Evolutionary conservation across 2,113 vertebrate species (phyloP).

Genomic region (Numenius arquata): DNA sequence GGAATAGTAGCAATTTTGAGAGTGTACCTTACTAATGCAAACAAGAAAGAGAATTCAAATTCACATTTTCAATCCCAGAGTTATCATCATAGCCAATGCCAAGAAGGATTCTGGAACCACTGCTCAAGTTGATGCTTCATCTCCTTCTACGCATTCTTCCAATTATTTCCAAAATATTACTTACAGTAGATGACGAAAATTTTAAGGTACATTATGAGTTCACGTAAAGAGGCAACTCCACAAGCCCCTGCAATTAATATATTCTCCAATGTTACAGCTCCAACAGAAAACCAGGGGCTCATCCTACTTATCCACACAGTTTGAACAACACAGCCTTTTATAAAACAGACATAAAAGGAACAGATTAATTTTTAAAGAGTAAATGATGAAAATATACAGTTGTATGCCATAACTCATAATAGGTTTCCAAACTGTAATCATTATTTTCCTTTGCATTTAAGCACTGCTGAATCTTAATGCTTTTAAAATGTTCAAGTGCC

Average conservation of each 20-base stretch:
- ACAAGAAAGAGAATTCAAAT: not conserved
- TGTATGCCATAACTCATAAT: not conserved
- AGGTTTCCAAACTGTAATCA: constrained; percentile 27
- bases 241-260: not conserved
- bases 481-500: not conserved
- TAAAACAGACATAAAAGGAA: not conserved
- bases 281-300: not conserved
- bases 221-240: not conserved
- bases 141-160: not conserved
- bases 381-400: constrained; percentile 36
- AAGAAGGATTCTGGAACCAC: not conserved
- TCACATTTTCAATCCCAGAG: not conserved
- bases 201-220: not conserved
- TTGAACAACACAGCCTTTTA: not conserved
- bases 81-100: not conserved
- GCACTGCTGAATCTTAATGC: not conserved
- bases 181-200: not conserved
- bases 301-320: not conserved
- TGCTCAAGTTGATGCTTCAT: not conserved
- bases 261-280: not conserved
- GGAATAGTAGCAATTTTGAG: not conserved
- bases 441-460: constrained; percentile 25
- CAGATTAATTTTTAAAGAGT: constrained; percentile 51
- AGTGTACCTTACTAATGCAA: not conserved
- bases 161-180: not conserved